These are phyloP conservation scores for Furnarius figulus DNA, from an alignment of 2,113 vertebrate species.

Conservation along the genomic window DNA sequence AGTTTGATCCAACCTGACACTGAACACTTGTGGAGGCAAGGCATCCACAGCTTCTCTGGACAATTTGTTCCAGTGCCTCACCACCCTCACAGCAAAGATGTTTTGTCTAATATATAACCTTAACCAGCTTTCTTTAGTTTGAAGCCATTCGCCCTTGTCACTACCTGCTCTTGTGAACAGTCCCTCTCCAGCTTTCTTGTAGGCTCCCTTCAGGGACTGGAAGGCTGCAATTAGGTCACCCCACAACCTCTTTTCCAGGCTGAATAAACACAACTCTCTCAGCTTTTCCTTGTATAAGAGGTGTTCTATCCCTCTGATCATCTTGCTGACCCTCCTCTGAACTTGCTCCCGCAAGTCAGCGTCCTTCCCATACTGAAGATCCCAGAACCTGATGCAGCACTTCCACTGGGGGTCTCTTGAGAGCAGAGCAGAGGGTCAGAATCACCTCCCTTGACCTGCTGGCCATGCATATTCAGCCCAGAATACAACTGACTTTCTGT, in stretches of 20 bases:
- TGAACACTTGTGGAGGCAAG: not conserved
- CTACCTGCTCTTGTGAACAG: not conserved
- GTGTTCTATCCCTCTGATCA: not conserved
- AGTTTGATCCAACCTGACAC: not conserved
- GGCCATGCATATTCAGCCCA: not conserved
- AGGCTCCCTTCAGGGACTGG: not conserved
- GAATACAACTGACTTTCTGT: not conserved
- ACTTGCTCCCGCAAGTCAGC: accelerated
- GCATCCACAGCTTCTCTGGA: not conserved
- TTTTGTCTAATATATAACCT: not conserved
- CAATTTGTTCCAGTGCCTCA: not conserved
- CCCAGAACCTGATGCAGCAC: not conserved
- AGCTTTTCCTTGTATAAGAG: not conserved
- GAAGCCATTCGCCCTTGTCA: not conserved
- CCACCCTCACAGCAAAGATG: not conserved
- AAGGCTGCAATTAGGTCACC: not conserved
- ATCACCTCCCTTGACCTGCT: not conserved
- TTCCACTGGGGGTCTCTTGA: not conserved
- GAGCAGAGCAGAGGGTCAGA: not conserved
- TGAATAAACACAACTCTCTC: not conserved
- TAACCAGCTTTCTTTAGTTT: not conserved
- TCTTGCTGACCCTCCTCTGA: not conserved
- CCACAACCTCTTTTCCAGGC: not conserved
- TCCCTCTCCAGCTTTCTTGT: not conserved
- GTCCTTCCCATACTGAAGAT: too few relatives aligned